Evolutionary conservation across 2,113 vertebrate species (phyloP).

Genomic region (Cyanoderma ruficeps): DNA sequence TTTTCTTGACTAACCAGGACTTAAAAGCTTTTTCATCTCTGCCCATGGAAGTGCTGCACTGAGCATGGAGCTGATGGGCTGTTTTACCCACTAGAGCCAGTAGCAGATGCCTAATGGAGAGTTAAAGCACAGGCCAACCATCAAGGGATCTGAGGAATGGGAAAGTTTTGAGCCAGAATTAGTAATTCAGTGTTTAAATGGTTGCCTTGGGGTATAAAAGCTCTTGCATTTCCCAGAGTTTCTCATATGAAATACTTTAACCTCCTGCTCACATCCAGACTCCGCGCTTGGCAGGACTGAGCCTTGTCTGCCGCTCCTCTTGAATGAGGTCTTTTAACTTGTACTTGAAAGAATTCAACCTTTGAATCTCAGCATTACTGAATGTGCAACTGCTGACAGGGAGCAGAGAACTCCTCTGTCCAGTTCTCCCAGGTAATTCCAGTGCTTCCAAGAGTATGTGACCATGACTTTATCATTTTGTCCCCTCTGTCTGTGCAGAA

Average conservation of each 20-base stretch:
- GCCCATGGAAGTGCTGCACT: background rate
- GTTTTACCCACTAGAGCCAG: background rate
- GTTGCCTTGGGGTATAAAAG: background rate
- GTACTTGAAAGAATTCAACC: background rate
- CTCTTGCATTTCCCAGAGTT: slow-evolving; percentile 6
- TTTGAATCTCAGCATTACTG: background rate
- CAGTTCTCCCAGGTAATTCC: background rate
- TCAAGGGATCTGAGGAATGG: background rate
- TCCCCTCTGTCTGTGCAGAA: background rate
- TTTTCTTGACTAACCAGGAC: background rate
- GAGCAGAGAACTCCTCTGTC: background rate
- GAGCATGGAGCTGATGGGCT: background rate
- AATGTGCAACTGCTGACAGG: background rate
- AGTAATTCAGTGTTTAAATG: background rate
- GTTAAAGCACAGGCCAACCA: background rate
- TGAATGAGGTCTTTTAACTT: background rate
- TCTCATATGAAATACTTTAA: slow-evolving; percentile 1
- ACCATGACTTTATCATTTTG: background rate
- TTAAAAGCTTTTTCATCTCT: background rate
- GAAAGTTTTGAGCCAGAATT: background rate
- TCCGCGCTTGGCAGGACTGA: background rate
- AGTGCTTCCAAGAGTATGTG: background rate
- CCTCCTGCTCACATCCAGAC: background rate
- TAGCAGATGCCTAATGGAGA: background rate
- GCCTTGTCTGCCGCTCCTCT: background rate